Conservation (phyloP, 2,113 vertebrate genomes). For the Ochotona princeps region DNA sequence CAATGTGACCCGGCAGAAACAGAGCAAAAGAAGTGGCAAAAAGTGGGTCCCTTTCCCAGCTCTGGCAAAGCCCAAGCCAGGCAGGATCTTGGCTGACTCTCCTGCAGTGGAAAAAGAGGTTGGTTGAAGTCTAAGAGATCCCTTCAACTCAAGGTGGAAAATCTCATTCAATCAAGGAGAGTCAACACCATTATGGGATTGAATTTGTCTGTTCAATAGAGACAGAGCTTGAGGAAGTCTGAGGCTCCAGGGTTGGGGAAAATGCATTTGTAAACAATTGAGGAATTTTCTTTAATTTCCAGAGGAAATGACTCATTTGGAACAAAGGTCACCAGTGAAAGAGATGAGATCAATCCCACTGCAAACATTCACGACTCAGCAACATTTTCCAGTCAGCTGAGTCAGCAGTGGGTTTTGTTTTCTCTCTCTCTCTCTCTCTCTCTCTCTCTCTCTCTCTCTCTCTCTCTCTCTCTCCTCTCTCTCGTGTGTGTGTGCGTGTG, state of each 20-base stretch:
- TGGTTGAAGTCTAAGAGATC: neutral
- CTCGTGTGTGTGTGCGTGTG: neutral
- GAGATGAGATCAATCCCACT: conserved; percentile 57
- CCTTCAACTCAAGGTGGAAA: neutral
- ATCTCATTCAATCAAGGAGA: neutral
- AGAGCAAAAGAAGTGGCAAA: neutral
- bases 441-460: too few species aligned
- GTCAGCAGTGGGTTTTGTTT: neutral
- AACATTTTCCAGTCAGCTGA: conserved; percentile 27
- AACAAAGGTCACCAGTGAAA: conserved; percentile 70
- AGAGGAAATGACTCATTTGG: conserved; percentile 82
- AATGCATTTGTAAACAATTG: conserved; percentile 57
- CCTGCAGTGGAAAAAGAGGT: neutral
- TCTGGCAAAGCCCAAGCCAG: neutral
- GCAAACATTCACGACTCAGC: conserved; percentile 63
- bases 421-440: too few species aligned
- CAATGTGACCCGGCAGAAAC: neutral
- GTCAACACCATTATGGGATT: neutral
- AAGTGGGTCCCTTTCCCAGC: neutral
- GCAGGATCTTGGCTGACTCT: neutral
- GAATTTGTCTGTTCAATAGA: conserved; percentile 32
- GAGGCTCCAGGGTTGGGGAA: neutral
- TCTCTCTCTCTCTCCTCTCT: too few species aligned
- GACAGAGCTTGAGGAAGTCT: conserved; percentile 36
- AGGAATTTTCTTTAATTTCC: conserved; percentile 51